Base-by-base conservation (phyloP, 2,888 invertebrate species). In the Chesias legatella region DNA sequence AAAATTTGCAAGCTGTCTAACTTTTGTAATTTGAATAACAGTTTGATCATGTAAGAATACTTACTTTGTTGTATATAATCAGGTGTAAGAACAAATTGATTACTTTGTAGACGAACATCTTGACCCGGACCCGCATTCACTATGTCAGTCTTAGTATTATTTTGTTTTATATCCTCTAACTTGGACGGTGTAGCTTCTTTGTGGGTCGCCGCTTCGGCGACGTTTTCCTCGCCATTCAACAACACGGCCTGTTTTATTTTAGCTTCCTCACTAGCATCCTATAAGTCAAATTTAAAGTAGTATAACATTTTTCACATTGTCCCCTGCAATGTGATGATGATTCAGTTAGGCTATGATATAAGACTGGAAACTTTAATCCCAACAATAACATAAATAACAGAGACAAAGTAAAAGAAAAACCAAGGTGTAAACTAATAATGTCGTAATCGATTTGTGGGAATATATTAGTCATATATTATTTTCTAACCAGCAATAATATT, bases 11-110 rank as follows among this genome's bases (percentile, higher is more conserved):
- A n/a, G n/a, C n/a, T n/a, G n/a, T n/a, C n/a, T n/a, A n/a, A n/a
- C n/a, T n/a, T n/a, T n/a, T n/a, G n/a, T n/a, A n/a, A n/a, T n/a
- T n/a, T n/a, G n/a, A n/a, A n/a, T n/a, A n/a, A n/a, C n/a, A n/a
- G n/a, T n/a, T n/a, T n/a, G n/a, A n/a, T n/a, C n/a, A n/a, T n/a
- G n/a, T 27, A 27, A 22, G 3, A 43, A 27, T 79, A 91, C 93
- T 92, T 90, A 95, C 97, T 96, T 91, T 97, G 96, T 75, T 97
- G 96, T 59, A 97, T 96, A 70, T 97, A 97, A 80, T 96, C 96
- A 37, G 96, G 95, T 7, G 97, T 97, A 48, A 97, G 91, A 57
- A 96, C 93, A 83, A 97, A 97, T 82, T 95, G 82, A 60, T 81
- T 88, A 64, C 56, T 65, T 51, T 72, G 79, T 8, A 67, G 53